Percentiles rank a stretch among this genome's conserved stretches.
These are phyloP conservation scores for Leucophora obtusa DNA, from an alignment of 2,888 invertebrate genomes.

Conservation along the genomic window DNA sequence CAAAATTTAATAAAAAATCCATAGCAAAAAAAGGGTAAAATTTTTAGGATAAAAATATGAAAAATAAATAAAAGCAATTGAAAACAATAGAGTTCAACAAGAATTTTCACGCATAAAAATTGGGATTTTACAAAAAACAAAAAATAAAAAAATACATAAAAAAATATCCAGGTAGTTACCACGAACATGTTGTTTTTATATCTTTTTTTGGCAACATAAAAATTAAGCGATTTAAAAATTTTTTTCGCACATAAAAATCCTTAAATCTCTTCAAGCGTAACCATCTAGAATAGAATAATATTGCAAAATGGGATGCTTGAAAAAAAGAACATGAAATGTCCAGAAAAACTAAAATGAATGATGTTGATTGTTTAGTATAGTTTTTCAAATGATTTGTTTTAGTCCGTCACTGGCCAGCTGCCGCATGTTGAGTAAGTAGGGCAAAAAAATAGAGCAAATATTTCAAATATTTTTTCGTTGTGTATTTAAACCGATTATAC, in stretches of 20 bases:
- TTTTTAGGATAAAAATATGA: conserved; percentile 15
- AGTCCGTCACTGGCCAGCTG: neutral
- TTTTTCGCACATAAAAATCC: conserved; percentile 27
- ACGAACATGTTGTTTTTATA: neutral
- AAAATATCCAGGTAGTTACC: neutral
- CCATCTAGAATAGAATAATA: neutral
- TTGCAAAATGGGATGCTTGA: neutral
- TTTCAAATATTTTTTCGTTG: conserved; percentile 18
- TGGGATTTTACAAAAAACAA: neutral
- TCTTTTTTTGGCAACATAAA: conserved; percentile 8
- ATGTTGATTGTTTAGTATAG: neutral
- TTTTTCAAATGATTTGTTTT: conserved; percentile 5
- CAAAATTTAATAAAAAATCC: conserved; percentile 28
- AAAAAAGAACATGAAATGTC: neutral
- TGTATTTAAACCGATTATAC: conserved; percentile 37
- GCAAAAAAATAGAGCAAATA: conserved; percentile 21
- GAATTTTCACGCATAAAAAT: conserved; percentile 26
- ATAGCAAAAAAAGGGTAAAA: conserved; percentile 2
- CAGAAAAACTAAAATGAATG: neutral
- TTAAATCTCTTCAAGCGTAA: conserved; percentile 24
- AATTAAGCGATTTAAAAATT: conserved; percentile 12
- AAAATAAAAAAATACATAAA: neutral
- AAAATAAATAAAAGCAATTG: conserved; percentile 14
- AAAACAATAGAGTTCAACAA: conserved; percentile 35
- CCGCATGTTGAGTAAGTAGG: neutral